Base-by-base conservation (phyloP, 2,888 invertebrate species). In the Rugalucina vietnamica region DNA sequence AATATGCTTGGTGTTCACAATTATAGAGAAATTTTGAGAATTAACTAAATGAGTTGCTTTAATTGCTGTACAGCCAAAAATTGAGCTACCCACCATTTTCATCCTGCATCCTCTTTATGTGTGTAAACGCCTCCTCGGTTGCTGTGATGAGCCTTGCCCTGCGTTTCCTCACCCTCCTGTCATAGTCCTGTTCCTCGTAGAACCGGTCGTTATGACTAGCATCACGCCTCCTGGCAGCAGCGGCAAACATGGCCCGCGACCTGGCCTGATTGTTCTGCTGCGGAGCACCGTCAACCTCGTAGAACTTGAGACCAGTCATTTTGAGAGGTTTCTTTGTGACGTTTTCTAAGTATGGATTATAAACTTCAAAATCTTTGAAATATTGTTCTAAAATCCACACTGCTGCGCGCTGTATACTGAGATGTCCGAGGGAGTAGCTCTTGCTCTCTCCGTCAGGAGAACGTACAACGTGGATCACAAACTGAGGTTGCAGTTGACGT, bases 121-220 rank as follows among this genome's bases (percentile, higher is more conserved):
- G 99, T 18, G 99, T 98, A 95, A 99, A 99, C 0, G 99, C 99
- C 94, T 99, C 99, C 95, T 99, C 99, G 0, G 99, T 97, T 0
- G 99, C 98, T 0, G 98, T 97, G 79, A 99, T 96, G 57, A 99
- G 96, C 29, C 99, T 96, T 3, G 99, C 98, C 82, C 97, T 96
- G 0, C 99, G 96, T 95, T 99, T 99, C 93, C 98, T 96, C 80
- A 99, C 98, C 80, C 99, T 96, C 4, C 98, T 96, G 93, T 98
- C 98, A 92, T 98, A 98, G 95, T 99, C 99, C 93, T 98, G 98
- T 95, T 99, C 99, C 95, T 99, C 99, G 95, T 99, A 99, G 95
- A 99, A 99, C 49, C 94, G 91, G 95, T 99, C 99, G 95, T 99
- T 99, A 96, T 99, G 99, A 88, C 98, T 97, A 0, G 98, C 98